A percentile compares a stretch with the other conserved stretches of the same genome.
Evolutionary conservation across 2,797 vertebrate genomes (phyloP).

Genomic region (Psittacula derbiana): DNA sequence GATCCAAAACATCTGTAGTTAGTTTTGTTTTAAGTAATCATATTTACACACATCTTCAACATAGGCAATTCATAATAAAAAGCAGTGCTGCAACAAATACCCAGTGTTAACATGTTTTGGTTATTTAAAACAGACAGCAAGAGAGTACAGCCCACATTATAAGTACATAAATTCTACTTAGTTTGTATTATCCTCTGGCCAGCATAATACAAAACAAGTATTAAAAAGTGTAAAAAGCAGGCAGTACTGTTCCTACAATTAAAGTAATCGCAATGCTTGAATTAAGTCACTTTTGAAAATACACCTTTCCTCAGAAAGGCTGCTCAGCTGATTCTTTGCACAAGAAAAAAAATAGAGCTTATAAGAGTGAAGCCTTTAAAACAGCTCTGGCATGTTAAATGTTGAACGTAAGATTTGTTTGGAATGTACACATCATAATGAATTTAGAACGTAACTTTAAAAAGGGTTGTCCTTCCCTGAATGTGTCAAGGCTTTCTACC

Average conservation of each 20-base stretch:
- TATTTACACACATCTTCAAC: neutral
- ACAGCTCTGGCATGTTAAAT: neutral
- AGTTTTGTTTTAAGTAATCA: neutral
- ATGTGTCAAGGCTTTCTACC: neutral
- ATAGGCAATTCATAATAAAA: neutral
- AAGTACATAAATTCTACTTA: neutral
- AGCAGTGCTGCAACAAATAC: neutral
- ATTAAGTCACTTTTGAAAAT: neutral
- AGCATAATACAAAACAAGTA: neutral
- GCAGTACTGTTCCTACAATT: neutral
- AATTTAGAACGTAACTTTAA: rapidly evolving
- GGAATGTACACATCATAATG: neutral
- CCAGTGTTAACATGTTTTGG: neutral
- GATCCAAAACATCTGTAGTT: neutral
- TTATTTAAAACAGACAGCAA: neutral
- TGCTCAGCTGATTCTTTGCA: neutral
- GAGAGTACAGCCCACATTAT: no score
- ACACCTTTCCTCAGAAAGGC: neutral
- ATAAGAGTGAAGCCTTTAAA: neutral
- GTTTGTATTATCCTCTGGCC: neutral
- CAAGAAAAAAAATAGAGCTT: neutral
- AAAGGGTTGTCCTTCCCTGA: neutral
- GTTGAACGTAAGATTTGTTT: neutral
- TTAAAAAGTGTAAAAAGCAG: neutral
- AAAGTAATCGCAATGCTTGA: neutral